These are phyloP conservation scores for Carterocephalus palaemon DNA, from an alignment of 2,888 invertebrate species.

Conservation along the genomic window DNA sequence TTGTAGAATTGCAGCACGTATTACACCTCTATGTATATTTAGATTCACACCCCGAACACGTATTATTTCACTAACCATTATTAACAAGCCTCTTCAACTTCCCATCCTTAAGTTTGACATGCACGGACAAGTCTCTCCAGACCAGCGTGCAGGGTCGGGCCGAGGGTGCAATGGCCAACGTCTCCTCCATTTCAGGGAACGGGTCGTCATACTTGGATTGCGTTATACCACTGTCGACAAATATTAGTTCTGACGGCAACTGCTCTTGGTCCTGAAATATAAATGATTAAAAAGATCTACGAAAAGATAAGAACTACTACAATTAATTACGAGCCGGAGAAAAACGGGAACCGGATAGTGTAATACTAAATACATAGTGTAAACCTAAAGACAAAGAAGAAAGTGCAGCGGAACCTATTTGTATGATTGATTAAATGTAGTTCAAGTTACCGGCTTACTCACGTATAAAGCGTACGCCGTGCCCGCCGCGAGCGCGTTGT, in stretches of 20 bases:
- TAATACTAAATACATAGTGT: too few species aligned
- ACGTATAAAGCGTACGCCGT: too few species aligned
- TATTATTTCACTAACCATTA: conserved; percentile 76
- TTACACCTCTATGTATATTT: background rate
- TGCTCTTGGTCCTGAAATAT: conserved; percentile 42
- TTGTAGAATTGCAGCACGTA: too few species aligned
- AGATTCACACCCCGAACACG: background rate
- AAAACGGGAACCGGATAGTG: too few species aligned
- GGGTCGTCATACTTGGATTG: conserved; percentile 46
- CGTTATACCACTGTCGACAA: conserved; percentile 36
- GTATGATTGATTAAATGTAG: too few species aligned
- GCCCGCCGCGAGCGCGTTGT: too few species aligned
- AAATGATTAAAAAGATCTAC: conserved; percentile 9
- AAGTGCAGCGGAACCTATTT: too few species aligned
- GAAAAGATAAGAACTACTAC: too few species aligned
- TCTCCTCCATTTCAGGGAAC: conserved; percentile 62
- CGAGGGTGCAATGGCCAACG: conserved; percentile 77
- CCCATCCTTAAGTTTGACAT: conserved; percentile 72
- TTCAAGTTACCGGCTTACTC: too few species aligned
- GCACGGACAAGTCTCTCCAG: conserved; percentile 88
- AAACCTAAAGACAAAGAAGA: too few species aligned
- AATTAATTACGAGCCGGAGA: too few species aligned
- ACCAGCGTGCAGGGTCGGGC: conserved; percentile 84
- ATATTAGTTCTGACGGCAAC: conserved; percentile 40
- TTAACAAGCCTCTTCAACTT: conserved; percentile 86